These are phyloP conservation scores for Rhagonycha fulva DNA, from an alignment of 2,888 invertebrate genomes.

Conservation along the genomic window DNA sequence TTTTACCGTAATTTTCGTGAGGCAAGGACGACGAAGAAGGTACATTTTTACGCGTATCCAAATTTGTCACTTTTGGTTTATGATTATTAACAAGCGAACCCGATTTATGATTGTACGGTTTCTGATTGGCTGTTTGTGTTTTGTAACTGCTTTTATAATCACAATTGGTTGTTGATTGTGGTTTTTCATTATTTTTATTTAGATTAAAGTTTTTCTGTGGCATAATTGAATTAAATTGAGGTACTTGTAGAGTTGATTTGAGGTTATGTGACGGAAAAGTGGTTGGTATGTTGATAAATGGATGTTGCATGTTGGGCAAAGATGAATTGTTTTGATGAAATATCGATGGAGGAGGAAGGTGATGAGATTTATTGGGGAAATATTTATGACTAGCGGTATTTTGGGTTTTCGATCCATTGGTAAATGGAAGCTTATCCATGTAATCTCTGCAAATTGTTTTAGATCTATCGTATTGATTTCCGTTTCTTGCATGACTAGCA, in stretches of 20 bases:
- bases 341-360: constrained; percentile 27
- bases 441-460: constrained; percentile 36
- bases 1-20: constrained; percentile 4
- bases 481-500: constrained; percentile 54
- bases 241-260: constrained; percentile 43
- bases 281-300: constrained; percentile 41
- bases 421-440: constrained; percentile 25
- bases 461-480: constrained; percentile 40
- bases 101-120: constrained; percentile 24
- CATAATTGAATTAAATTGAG: constrained; percentile 43
- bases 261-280: constrained; percentile 38
- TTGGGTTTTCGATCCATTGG: constrained; percentile 6
- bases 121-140: background rate
- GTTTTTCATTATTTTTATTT: constrained; percentile 47
- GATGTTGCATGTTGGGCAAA: constrained; percentile 23
- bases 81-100: constrained; percentile 30
- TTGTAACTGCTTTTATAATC: constrained; percentile 10
- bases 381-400: constrained; percentile 15
- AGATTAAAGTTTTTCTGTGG: constrained; percentile 59
- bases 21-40: background rate
- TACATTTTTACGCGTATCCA: background rate
- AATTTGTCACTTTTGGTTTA: constrained; percentile 20
- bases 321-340: constrained; percentile 37
- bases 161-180: constrained; percentile 3
- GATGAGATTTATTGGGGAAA: constrained; percentile 13